Base-by-base conservation (phyloP, 1,140 invertebrate species). In the Aphidius gifuensis region DNA sequence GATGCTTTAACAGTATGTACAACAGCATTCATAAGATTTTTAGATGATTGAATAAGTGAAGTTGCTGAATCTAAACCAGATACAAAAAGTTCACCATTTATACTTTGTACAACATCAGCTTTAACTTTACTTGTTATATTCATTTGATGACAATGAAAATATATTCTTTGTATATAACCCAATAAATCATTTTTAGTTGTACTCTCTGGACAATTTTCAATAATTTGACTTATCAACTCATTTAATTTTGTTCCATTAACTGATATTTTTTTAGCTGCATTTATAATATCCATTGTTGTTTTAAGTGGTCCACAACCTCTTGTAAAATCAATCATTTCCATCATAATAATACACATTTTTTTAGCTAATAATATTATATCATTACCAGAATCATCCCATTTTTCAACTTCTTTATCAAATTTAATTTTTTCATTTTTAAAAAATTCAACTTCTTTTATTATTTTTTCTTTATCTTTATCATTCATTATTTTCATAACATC, bases 301-400 rank as follows among this genome's bases (percentile, higher is more conserved):
- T 98, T 99, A 40, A 99, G 81, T 2, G 97, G 97, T 16, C 98
- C 98, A 63, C 95, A 90, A 38, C 98, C 98, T 71, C 97, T 88
- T 4, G 97, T 99, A 74, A 99, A 99, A 78, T 99, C 97, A 6
- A 97, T 99, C 98, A 99, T 99, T 80, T 99, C 97, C 91, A 99
- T 96, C 97, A 99, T 99, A 67, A 99, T 99, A 91, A 98, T 97
- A 80, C 97, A 99, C 92, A 99, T 99, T 76, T 99, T 93, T 77
- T 99, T 99, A 1, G 98, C 97, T 43, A 99, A 83, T 51, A 98
- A 95, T 78, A 99, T 99, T 64, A 99, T 98, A 76, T 99, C 98
- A 77, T 99, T 99, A 61, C 97, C 97, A 53, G 94, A 95, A 77
- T 99, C 97, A 76, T 99, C 98, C 98, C 97, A 99, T 81, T 99